These are phyloP conservation scores for Muntiacus reevesi DNA, from an alignment of 2,113 vertebrate genomes.

Conservation along the genomic window DNA sequence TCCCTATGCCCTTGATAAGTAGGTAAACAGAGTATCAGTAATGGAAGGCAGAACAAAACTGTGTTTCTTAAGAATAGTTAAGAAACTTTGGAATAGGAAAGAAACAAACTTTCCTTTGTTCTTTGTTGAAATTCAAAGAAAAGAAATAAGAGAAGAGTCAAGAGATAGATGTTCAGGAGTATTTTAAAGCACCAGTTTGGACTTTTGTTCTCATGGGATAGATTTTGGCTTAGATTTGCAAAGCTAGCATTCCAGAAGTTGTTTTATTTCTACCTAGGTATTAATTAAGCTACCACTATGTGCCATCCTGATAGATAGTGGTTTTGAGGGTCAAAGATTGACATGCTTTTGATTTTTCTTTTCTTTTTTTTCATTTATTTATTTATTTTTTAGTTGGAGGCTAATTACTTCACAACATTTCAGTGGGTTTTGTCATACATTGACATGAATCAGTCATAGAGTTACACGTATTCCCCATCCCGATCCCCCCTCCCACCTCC, in stretches of 20 bases:
- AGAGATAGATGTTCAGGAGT: background rate
- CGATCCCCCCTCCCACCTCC: too few relatives aligned
- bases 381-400: too few relatives aligned
- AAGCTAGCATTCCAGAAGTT: constrained; percentile 24
- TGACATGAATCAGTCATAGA: too few relatives aligned
- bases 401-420: too few relatives aligned
- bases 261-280: background rate
- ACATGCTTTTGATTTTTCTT: background rate
- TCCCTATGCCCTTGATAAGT: background rate
- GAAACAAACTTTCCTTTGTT: background rate
- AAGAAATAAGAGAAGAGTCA: background rate
- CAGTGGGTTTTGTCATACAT: too few relatives aligned
- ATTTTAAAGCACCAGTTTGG: background rate
- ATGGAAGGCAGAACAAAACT: background rate
- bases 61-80: background rate
- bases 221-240: background rate
- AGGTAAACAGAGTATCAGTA: background rate
- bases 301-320: background rate
- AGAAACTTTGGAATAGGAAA: background rate
- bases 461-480: too few relatives aligned
- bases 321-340: constrained; percentile 16
- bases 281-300: constrained; percentile 23
- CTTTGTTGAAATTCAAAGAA: background rate
- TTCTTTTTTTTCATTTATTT: too few relatives aligned
- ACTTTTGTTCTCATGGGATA: background rate